Evolutionary conservation across 2,113 vertebrate species (phyloP).

Genomic region (Odocoileus hemionus): DNA sequence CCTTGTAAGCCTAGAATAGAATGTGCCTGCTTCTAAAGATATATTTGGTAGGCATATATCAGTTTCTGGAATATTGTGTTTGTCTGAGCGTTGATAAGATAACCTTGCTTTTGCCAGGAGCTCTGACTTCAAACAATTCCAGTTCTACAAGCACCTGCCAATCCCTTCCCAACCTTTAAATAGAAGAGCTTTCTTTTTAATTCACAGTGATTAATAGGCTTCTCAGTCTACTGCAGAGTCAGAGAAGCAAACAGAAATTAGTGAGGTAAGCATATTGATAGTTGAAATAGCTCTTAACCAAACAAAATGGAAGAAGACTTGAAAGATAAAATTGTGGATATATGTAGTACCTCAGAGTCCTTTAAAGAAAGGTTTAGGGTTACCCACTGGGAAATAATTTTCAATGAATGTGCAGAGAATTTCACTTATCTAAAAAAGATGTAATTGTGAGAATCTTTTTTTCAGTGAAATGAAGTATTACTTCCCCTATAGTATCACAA

Average conservation of each 20-base stretch:
- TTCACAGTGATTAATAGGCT: not conserved
- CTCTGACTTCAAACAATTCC: not conserved
- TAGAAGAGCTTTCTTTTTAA: not conserved
- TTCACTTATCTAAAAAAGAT: not conserved
- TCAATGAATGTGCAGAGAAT: not conserved
- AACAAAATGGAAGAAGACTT: not conserved
- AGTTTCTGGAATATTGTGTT: not conserved
- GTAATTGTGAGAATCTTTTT: not conserved
- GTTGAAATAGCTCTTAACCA: not conserved
- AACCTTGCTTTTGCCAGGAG: not conserved
- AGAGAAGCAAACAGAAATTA: not conserved
- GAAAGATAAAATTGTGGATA: not conserved
- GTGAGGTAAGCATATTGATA: not conserved
- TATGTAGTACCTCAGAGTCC: not conserved
- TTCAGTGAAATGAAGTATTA: not conserved
- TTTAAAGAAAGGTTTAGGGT: not conserved
- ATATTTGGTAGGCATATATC: not conserved
- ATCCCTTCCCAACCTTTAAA: not conserved
- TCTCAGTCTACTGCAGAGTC: not conserved
- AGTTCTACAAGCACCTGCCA: not conserved
- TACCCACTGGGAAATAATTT: not conserved
- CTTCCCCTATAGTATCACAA: not conserved
- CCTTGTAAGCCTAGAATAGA: not conserved
- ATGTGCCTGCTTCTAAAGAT: slow-evolving; percentile 1
- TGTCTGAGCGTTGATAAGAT: not conserved